A percentile compares a stretch with the other conserved stretches of the same genome.
phyloP scores from a whole-genome alignment of 2,113 vertebrate genomes.

The Siphamia tubifer region DNA sequence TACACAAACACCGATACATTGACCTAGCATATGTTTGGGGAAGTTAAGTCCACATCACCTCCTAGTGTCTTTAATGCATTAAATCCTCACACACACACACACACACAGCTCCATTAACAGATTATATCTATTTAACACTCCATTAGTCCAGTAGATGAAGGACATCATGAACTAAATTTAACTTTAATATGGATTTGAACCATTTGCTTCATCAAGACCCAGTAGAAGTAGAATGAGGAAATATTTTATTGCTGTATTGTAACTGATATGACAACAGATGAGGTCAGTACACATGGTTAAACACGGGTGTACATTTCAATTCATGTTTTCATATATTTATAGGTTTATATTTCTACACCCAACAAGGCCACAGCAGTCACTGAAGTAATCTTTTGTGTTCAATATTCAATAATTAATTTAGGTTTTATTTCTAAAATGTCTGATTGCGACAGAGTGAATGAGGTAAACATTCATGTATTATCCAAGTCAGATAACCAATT shows the following conservation, averaged over 20 bases:
- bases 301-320: no score
- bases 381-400: no score
- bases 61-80: slow-evolving; percentile 34
- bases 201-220: background rate
- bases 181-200: background rate
- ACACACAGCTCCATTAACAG: slow-evolving; percentile 23
- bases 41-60: slow-evolving; percentile 49
- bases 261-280: background rate
- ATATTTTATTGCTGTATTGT: background rate
- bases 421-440: no score
- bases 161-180: background rate
- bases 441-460: no score
- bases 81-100: slow-evolving; percentile 18
- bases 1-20: background rate
- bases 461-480: no score
- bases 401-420: no score
- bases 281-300: background rate
- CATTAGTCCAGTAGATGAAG: background rate
- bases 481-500: no score
- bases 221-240: background rate
- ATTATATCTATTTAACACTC: background rate
- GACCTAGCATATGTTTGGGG: slow-evolving; percentile 57
- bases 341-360: no score
- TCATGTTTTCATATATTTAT: no score
- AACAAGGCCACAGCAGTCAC: no score